Conservation (phyloP, 2,113 vertebrate genomes). For the Patagioenas fasciata region DNA sequence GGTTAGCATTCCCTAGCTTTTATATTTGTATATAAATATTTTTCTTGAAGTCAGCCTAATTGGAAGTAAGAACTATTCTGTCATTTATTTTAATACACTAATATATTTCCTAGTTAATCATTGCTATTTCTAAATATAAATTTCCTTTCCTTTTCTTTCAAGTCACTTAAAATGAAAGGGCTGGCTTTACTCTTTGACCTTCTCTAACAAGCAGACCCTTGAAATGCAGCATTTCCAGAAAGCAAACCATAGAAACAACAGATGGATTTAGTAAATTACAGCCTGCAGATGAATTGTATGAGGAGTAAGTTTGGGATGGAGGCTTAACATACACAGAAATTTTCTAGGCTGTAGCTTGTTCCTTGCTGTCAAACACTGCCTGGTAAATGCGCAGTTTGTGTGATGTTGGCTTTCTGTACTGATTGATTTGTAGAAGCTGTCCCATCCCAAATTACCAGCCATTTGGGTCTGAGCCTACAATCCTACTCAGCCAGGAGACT, state of each 20-base stretch:
- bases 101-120: constrained; percentile 76
- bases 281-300: constrained; percentile 52
- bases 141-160: constrained; percentile 80
- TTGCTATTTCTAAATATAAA: constrained; percentile 76
- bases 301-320: constrained; percentile 26
- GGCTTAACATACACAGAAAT: constrained; percentile 28
- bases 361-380: constrained; percentile 32
- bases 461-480: constrained; percentile 4
- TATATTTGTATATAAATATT: constrained; percentile 69
- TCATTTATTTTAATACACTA: constrained; percentile 70
- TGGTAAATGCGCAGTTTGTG: not conserved
- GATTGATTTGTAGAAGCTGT: constrained; percentile 30
- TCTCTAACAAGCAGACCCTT: constrained; percentile 75
- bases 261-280: constrained; percentile 80
- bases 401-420: constrained; percentile 2
- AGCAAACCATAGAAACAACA: constrained; percentile 67
- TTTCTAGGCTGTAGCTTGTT: constrained; percentile 44
- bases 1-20: constrained; percentile 51
- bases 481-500: not conserved
- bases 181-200: constrained; percentile 74
- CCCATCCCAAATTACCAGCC: constrained; percentile 8
- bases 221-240: constrained; percentile 74
- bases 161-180: constrained; percentile 77
- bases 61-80: constrained; percentile 71
- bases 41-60: constrained; percentile 74